A percentile compares a stretch with the other conserved stretches of the same genome.
Evolutionary conservation across 2,888 invertebrate species (phyloP).

Genomic region (Balanococcus diminutus): DNA sequence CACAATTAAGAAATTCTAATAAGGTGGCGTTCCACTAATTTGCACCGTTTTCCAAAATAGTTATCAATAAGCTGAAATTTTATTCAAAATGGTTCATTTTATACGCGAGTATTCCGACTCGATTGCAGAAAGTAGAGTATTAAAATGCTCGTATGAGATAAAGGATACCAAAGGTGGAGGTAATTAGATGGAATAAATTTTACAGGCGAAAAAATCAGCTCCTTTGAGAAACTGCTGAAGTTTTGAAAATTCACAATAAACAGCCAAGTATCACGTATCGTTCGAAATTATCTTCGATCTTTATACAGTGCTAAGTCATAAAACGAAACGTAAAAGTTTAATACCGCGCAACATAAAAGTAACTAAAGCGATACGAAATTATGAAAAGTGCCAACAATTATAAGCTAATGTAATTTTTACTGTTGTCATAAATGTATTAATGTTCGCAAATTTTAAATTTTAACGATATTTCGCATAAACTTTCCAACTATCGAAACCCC

Average conservation of each 20-base stretch:
- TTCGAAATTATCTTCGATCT: conserved; percentile 20
- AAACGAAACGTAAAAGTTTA: conserved; percentile 10
- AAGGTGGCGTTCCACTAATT: neutral
- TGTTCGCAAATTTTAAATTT: neutral
- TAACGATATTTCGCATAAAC: neutral
- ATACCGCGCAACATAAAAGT: neutral
- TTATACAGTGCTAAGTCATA: conserved; percentile 27
- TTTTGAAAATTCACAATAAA: conserved; percentile 6
- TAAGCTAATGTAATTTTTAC: conserved; percentile 22
- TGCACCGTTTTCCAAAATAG: neutral
- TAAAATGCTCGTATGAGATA: too few species aligned
- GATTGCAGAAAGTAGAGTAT: too few species aligned
- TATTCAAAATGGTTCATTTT: neutral
- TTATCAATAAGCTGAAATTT: neutral
- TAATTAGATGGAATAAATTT: neutral
- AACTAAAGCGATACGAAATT: conserved; percentile 17
- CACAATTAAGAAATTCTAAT: conserved; percentile 26
- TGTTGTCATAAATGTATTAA: conserved; percentile 12
- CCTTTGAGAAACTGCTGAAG: conserved; percentile 6
- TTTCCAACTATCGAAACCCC: neutral
- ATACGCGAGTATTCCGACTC: too few species aligned
- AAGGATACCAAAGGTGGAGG: neutral
- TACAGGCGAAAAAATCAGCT: neutral
- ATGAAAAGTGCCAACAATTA: conserved; percentile 28
- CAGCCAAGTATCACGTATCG: neutral